Base-by-base conservation (phyloP, 2,888 invertebrate genomes). In the Hypomecis punctinalis region DNA sequence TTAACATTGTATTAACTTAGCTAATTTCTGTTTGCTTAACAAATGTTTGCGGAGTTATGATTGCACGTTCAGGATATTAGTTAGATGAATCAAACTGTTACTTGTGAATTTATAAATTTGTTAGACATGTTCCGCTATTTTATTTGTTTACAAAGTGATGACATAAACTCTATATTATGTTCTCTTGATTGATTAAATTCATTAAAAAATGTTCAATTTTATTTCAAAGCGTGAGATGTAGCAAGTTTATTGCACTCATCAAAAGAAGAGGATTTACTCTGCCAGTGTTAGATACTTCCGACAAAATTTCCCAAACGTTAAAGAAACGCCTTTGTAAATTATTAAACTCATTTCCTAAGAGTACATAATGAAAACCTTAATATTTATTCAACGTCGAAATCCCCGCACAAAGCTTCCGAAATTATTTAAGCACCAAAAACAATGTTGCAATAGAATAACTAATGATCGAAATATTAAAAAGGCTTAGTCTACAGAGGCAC, bases 11-110 rank as follows among this genome's bases (percentile, higher is more conserved):
- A 74, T 79, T 74, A 69, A 66, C 66, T 73, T 73, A 82, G 77
- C 82, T 84, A 86, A 86, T 85, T 86, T 83, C 68, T 76, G 78
- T 80, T 81, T 79, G 78, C 78, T 78, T 76, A 74, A 74, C 77
- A 72, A 53, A 70, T 77, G n/a, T 56, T 56, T 23, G 46, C 37
- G 33, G 33, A 23, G 8, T 33, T 37, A 55, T 37, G 2, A 40
- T 10, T 6, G 10, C 4, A 6, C 4, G 8, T 40, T 10, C 10
- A 8, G 40, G 7, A 10, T 40, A 40, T 40, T 40, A 40, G 8
- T 23, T 23, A 23, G 23, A 23, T 23, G 23, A 23, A 23, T 23
- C 23, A 23, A 5, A 45, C 1, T 11, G 11, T 11, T 45, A 23
- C 5, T 45, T 23, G 8, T 33, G 33, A 47, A 47, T 47, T 7